Evolutionary conservation across 2,113 vertebrate species (phyloP).

Genomic region (Panthera leo): DNA sequence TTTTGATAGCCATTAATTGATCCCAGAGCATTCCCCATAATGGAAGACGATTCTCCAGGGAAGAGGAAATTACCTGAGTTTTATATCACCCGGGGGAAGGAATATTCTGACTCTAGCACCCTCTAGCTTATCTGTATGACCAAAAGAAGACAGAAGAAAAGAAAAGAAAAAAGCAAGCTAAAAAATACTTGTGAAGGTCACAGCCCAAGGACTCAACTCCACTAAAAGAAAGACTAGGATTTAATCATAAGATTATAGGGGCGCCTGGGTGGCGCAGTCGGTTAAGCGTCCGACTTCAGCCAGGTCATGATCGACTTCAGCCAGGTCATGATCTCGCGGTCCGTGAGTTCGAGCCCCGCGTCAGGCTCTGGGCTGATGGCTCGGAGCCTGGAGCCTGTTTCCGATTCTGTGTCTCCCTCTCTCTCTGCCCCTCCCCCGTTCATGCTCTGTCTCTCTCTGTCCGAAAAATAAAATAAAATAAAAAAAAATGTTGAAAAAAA

Average conservation of each 20-base stretch:
- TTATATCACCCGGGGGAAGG: rapidly evolving
- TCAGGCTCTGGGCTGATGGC: too few species aligned
- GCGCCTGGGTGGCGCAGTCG: too few species aligned
- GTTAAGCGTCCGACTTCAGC: too few species aligned
- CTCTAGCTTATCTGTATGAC: rapidly evolving
- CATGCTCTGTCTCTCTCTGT: too few species aligned
- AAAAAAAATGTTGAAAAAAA: too few species aligned
- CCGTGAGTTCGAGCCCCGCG: too few species aligned
- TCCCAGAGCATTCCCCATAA: background rate
- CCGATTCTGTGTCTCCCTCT: too few species aligned
- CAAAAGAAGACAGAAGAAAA: background rate
- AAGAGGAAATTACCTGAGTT: background rate
- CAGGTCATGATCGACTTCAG: too few species aligned
- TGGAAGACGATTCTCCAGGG: background rate
- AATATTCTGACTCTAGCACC: background rate
- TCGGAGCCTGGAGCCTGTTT: too few species aligned
- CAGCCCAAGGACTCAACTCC: background rate
- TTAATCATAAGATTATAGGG: background rate
- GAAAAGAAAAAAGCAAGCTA: background rate
- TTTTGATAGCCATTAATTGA: background rate
- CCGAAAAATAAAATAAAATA: too few species aligned
- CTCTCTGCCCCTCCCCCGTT: too few species aligned
- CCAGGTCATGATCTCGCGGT: too few species aligned
- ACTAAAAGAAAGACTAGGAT: background rate
- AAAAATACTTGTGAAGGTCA: background rate